Evolutionary conservation across 2,113 vertebrate species (phyloP).

Genomic region (Crotophaga sulcirostris): DNA sequence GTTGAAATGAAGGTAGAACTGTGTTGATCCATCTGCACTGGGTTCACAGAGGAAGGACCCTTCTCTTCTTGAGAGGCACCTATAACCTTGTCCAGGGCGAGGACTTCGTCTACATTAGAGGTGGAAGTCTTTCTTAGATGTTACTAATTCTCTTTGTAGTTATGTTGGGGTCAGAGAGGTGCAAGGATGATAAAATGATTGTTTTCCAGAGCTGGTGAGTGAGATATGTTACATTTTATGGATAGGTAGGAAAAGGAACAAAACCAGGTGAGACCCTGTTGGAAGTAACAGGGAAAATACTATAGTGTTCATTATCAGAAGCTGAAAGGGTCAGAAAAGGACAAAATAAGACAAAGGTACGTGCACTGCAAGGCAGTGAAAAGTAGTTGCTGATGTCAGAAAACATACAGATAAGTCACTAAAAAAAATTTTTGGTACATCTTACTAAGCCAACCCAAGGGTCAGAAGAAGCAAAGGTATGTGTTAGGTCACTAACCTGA

Average conservation of each 20-base stretch:
- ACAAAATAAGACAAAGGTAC: neutral
- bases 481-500: neutral
- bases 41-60: neutral
- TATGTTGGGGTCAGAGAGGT: neutral
- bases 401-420: neutral
- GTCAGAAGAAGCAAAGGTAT: neutral
- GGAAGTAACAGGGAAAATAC: neutral
- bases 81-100: accelerated
- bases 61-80: neutral
- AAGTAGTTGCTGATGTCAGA: neutral
- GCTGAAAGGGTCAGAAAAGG: neutral
- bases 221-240: neutral
- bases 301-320: neutral
- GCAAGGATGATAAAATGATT: neutral
- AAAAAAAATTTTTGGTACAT: neutral
- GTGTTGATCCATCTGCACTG: neutral
- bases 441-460: neutral
- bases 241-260: neutral
- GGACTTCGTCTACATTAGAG: neutral
- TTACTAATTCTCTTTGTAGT: neutral
- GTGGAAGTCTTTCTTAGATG: neutral
- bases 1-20: neutral
- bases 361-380: neutral
- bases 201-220: neutral
- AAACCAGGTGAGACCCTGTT: neutral